phyloP scores from a whole-genome alignment of 2,113 vertebrate genomes.

The Ochotona curzoniae region DNA sequence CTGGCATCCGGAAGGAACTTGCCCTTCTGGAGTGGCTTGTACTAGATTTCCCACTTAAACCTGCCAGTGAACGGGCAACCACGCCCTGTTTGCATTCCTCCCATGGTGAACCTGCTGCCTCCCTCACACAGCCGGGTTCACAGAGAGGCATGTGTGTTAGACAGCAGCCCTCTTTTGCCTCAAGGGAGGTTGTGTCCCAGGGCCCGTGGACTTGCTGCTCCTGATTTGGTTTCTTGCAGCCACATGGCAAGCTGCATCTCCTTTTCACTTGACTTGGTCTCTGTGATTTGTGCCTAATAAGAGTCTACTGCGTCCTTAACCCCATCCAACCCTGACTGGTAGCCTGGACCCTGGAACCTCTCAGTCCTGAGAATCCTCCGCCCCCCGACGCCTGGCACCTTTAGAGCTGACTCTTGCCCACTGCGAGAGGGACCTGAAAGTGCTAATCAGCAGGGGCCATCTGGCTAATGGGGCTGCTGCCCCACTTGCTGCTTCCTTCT shows the following conservation, averaged over 20 bases:
- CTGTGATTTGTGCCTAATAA: conserved; percentile 15
- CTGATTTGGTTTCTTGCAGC: neutral
- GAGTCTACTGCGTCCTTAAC: neutral
- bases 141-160: neutral
- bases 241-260: neutral
- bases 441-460: neutral
- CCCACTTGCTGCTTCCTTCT: neutral
- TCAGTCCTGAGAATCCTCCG: neutral
- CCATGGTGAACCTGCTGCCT: neutral
- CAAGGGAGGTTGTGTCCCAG: neutral
- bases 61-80: neutral
- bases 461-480: neutral
- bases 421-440: neutral
- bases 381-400: neutral
- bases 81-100: neutral
- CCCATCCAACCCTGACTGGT: neutral
- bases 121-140: neutral
- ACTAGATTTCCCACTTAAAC: neutral
- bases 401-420: neutral
- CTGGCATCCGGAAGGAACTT: neutral
- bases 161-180: neutral
- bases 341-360: neutral
- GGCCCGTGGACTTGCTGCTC: neutral
- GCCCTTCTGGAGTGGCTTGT: neutral
- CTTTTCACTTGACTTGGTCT: conserved; percentile 13